Evolutionary conservation across 2,797 vertebrate genomes (phyloP).

Genomic region (Myripristis jacobus): DNA sequence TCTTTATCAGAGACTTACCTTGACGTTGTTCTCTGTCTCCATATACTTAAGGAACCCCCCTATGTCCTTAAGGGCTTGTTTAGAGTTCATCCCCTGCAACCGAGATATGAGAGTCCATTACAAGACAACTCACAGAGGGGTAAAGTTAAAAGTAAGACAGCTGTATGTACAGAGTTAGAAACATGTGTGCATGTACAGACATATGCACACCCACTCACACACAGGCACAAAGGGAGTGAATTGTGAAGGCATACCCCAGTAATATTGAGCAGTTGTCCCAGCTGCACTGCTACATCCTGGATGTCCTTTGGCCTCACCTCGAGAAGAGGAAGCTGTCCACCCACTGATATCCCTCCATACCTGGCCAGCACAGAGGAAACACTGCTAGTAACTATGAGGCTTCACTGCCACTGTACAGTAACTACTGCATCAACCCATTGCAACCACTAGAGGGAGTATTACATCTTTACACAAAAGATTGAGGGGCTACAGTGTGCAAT

Average conservation of each 20-base stretch:
- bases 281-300: constrained; percentile 81
- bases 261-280: constrained; percentile 90
- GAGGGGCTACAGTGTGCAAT: no score
- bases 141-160: neutral
- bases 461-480: constrained; percentile 14
- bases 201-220: neutral
- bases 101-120: neutral
- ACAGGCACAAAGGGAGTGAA: neutral
- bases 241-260: constrained; percentile 83
- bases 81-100: constrained; percentile 75
- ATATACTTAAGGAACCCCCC: constrained; percentile 88
- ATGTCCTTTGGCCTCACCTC: constrained; percentile 84
- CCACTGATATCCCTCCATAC: constrained; percentile 95
- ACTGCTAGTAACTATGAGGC: neutral
- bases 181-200: neutral
- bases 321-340: constrained; percentile 88
- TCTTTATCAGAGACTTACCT: constrained; percentile 80
- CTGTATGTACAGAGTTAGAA: neutral
- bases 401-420: neutral
- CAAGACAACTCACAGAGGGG: neutral
- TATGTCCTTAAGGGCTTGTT: constrained; percentile 84
- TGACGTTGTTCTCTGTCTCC: constrained; percentile 94
- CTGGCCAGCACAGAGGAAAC: constrained; percentile 72
- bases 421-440: neutral
- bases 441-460: constrained; percentile 51